Percentiles rank a stretch among this genome's conserved stretches.
These are phyloP conservation scores for Chaetops frenatus DNA, from an alignment of 2,113 vertebrate genomes.

Conservation along the genomic window DNA sequence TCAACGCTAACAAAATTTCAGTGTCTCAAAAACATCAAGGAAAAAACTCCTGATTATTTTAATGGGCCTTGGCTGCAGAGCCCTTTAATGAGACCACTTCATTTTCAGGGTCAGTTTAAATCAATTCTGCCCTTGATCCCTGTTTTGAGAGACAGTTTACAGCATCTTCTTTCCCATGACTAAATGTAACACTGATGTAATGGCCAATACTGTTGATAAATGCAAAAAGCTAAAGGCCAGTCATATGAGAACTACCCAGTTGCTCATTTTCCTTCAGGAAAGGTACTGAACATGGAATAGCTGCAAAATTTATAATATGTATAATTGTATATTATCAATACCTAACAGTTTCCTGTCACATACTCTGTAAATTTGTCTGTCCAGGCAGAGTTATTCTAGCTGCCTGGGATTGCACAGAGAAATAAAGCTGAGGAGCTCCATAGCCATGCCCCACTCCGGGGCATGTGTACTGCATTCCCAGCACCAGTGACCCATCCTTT, in stretches of 20 bases:
- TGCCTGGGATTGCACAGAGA: neutral
- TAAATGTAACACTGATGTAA: neutral
- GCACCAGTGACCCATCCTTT: neutral
- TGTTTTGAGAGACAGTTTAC: neutral
- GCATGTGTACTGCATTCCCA: neutral
- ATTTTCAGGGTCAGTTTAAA: slow-evolving; percentile 31
- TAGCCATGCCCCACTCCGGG: rapidly evolving
- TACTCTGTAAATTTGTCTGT: neutral
- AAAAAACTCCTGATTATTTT: neutral
- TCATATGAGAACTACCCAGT: neutral
- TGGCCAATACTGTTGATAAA: neutral
- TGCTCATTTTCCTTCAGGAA: neutral
- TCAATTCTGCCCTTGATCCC: neutral
- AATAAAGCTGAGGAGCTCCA: neutral
- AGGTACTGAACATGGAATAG: neutral
- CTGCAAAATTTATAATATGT: neutral
- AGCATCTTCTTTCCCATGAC: neutral
- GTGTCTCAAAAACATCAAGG: slow-evolving; percentile 7
- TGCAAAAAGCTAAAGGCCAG: neutral
- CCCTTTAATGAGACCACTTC: neutral
- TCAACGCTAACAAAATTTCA: slow-evolving; percentile 7
- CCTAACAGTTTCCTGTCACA: neutral
- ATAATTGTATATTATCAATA: neutral
- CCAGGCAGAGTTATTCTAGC: neutral
- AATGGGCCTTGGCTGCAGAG: neutral